phyloP scores from a whole-genome alignment of 2,113 vertebrate genomes.

The Equus quagga region DNA sequence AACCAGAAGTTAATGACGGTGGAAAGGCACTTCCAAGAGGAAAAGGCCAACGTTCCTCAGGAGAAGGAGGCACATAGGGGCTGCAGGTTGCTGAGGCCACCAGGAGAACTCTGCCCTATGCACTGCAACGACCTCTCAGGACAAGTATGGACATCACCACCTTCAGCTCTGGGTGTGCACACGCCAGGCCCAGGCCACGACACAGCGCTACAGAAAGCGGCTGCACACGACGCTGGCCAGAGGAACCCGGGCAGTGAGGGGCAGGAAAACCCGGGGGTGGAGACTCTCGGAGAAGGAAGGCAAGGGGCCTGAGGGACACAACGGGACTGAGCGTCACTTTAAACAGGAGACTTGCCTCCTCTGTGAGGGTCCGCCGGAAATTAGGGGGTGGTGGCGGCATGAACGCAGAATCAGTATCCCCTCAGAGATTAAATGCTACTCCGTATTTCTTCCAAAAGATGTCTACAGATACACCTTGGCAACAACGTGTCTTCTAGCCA shows the following conservation, averaged over 20 bases:
- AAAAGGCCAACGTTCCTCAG: background rate
- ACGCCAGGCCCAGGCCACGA: background rate
- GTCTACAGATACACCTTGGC: background rate
- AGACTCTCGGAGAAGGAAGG: background rate
- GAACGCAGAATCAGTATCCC: background rate
- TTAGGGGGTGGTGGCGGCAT: background rate
- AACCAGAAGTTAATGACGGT: background rate
- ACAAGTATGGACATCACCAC: no score
- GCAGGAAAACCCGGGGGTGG: background rate
- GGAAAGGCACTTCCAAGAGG: background rate
- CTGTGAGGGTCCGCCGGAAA: background rate
- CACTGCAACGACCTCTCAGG: background rate
- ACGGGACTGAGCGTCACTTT: no score
- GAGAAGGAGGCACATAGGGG: background rate
- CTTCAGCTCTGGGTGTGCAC: fast-evolving
- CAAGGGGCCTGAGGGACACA: no score
- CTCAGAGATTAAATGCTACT: background rate
- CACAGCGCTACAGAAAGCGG: background rate
- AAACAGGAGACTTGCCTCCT: no score
- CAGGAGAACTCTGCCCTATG: background rate
- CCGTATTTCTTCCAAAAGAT: no score
- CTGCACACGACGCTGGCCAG: background rate
- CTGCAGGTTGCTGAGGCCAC: background rate
- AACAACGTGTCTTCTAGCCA: background rate
- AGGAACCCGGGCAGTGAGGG: background rate